Evolutionary conservation across 2,888 invertebrate genomes (phyloP).

Genomic region (Teleiodes luculella): DNA sequence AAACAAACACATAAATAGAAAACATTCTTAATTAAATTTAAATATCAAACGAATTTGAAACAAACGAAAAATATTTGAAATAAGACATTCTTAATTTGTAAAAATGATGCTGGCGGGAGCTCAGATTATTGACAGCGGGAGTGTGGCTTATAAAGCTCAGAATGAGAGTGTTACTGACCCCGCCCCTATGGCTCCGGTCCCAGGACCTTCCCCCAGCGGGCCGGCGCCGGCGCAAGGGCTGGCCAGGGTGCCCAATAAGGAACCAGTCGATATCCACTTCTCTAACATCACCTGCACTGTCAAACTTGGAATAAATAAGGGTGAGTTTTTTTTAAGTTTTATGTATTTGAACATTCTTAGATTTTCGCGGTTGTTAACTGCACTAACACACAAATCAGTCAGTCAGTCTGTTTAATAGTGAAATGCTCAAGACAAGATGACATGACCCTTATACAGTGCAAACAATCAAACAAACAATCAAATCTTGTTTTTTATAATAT

Average conservation of each 20-base stretch:
- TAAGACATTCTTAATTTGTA: no score
- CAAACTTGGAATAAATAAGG: slow-evolving; percentile 84
- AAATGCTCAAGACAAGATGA: no score
- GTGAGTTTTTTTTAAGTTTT: no score
- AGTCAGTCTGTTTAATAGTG: no score
- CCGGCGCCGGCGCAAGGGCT: slow-evolving; percentile 31
- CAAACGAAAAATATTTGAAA: slow-evolving; percentile 23
- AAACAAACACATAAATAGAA: slow-evolving; percentile 24
- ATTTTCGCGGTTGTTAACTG: no score
- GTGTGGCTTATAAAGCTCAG: slow-evolving; percentile 45
- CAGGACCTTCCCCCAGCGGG: slow-evolving; percentile 18
- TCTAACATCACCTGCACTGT: slow-evolving; percentile 86
- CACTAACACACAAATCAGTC: no score
- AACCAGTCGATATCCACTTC: slow-evolving; percentile 85
- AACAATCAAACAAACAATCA: no score
- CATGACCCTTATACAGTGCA: no score
- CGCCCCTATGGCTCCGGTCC: slow-evolving; percentile 11
- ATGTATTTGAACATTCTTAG: no score
- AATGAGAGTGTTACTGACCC: slow-evolving; percentile 22
- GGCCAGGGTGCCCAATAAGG: slow-evolving; percentile 46
- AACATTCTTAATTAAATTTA: slow-evolving; percentile 20
- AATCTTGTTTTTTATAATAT: no score
- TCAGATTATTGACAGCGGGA: slow-evolving; percentile 57
- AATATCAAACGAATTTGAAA: slow-evolving; percentile 16
- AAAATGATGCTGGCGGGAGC: slow-evolving; percentile 72